phyloP scores from a whole-genome alignment of 2,888 invertebrate species.

The Orthosia gothica region DNA sequence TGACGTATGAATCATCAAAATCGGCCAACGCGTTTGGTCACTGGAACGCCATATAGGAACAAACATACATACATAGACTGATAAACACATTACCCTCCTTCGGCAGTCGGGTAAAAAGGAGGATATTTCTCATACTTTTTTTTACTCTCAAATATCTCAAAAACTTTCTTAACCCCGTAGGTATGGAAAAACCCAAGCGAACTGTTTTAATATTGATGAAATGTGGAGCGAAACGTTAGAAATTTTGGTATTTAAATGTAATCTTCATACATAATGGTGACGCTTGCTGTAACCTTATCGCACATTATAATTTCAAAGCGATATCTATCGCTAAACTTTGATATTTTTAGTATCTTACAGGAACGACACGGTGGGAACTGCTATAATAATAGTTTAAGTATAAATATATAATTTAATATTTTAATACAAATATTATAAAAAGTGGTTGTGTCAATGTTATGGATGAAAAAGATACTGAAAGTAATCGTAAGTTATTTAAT shows the following conservation, averaged over 20 bases:
- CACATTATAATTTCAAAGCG: constrained; percentile 87
- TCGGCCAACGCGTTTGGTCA: no score
- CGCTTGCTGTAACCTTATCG: constrained; percentile 70
- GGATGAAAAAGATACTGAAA: constrained; percentile 52
- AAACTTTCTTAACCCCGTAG: constrained; percentile 15
- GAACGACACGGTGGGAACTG: constrained; percentile 30
- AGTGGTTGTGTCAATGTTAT: constrained; percentile 30
- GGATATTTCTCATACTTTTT: no score
- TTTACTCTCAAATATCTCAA: not conserved
- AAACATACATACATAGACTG: no score
- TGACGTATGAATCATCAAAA: no score
- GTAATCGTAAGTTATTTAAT: constrained; percentile 45
- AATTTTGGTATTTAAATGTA: constrained; percentile 84
- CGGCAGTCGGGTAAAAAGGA: no score
- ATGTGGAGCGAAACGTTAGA: constrained; percentile 56
- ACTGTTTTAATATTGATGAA: constrained; percentile 55
- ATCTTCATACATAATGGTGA: constrained; percentile 82
- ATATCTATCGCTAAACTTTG: constrained; percentile 75
- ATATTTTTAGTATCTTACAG: constrained; percentile 48
- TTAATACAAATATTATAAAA: not conserved
- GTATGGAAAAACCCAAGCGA: constrained; percentile 48
- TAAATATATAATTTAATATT: no score
- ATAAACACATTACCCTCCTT: no score
- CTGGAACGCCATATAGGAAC: no score
- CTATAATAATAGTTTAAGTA: not conserved